Evolutionary conservation across 2,797 vertebrate genomes (phyloP).

Genomic region (Clarias laeviceps): DNA sequence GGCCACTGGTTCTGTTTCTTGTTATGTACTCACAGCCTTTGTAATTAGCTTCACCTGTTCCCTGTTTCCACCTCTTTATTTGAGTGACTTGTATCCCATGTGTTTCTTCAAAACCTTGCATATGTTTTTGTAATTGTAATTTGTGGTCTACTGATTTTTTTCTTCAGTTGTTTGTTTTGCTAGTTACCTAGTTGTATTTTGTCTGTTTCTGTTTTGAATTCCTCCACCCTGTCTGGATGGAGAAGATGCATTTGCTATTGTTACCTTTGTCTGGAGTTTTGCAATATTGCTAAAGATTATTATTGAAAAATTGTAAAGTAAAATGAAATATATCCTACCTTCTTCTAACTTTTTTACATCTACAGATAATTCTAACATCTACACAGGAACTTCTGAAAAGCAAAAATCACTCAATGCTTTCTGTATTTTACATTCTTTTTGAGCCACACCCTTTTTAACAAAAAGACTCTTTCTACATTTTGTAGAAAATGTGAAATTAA

Average conservation of each 20-base stretch:
- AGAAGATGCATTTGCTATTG: background rate
- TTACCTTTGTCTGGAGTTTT: background rate
- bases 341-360: background rate
- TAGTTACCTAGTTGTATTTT: constrained; percentile 13
- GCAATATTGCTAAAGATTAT: background rate
- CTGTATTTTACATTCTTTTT: no score
- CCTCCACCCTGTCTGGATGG: background rate
- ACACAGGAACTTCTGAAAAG: background rate
- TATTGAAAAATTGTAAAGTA: background rate
- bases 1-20: constrained; percentile 1
- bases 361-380: background rate
- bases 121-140: constrained; percentile 2
- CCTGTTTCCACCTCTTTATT: constrained; percentile 8
- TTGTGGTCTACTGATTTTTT: constrained; percentile 2
- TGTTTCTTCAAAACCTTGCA: constrained; percentile 8
- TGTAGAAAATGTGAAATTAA: no score
- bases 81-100: background rate
- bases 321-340: background rate
- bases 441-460: no score
- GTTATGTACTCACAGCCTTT: background rate
- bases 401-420: no score
- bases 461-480: no score
- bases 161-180: constrained; percentile 5
- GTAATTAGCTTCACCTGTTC: background rate
- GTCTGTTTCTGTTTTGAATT: constrained; percentile 5